Evolutionary conservation across 2,888 invertebrate genomes (phyloP).

Genomic region (Protophormia terraenovae): DNA sequence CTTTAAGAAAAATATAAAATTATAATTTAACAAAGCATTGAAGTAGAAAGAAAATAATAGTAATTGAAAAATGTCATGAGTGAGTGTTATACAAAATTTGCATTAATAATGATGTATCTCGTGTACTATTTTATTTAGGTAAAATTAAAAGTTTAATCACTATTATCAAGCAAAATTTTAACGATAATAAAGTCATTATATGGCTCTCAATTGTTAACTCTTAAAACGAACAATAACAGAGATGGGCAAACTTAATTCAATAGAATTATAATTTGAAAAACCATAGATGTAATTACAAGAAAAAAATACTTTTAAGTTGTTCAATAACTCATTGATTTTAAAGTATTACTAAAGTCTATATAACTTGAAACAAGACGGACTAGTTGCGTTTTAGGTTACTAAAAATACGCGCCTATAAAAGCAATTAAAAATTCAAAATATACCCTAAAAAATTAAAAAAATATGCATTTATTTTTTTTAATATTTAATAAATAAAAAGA

Average conservation of each 20-base stretch:
- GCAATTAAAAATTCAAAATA: no score
- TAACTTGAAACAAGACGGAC: no score
- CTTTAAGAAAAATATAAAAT: not conserved
- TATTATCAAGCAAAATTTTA: not conserved
- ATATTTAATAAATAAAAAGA: no score
- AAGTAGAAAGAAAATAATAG: constrained; percentile 28
- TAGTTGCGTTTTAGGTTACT: no score
- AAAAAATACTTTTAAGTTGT: no score
- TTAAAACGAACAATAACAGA: not conserved
- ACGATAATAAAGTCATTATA: constrained; percentile 18
- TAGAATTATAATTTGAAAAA: not conserved
- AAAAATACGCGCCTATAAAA: no score
- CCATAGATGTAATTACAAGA: no score
- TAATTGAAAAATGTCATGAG: constrained; percentile 11
- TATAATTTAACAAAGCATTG: not conserved
- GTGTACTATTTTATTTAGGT: not conserved
- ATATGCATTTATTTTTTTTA: no score
- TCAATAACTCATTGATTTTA: no score
- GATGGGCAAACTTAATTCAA: not conserved
- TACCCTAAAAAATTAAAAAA: no score
- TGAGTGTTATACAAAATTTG: not conserved
- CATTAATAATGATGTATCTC: no score
- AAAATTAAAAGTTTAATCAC: not conserved
- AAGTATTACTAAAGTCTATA: no score
- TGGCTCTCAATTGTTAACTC: not conserved